Percentiles rank a stretch among this genome's conserved stretches.
Evolutionary conservation across 2,888 invertebrate genomes (phyloP).

Genomic region (Drosophila meridiana): DNA sequence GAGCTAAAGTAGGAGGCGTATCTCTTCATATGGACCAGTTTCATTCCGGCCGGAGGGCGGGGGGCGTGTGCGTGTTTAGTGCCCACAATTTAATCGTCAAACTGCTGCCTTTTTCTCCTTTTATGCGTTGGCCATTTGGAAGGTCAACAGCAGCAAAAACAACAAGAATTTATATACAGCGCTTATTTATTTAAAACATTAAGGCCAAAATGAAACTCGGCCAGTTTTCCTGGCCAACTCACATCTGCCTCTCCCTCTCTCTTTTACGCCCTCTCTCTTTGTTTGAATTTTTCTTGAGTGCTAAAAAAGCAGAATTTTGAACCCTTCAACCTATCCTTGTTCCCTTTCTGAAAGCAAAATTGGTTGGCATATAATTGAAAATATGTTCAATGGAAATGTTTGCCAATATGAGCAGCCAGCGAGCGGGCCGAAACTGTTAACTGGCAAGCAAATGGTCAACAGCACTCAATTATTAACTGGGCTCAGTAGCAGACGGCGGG

Average conservation of each 20-base stretch:
- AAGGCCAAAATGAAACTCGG: constrained; percentile 23
- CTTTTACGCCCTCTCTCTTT: not conserved
- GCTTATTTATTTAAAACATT: constrained; percentile 53
- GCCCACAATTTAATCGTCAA: constrained; percentile 49
- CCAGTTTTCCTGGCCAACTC: constrained; percentile 2
- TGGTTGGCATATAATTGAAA: constrained; percentile 67
- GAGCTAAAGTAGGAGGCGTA: constrained; percentile 20
- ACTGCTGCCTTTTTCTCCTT: constrained; percentile 16
- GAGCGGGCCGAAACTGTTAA: constrained; percentile 16
- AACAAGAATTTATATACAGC: constrained; percentile 26
- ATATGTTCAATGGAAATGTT: constrained; percentile 64
- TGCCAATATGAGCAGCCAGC: constrained; percentile 30
- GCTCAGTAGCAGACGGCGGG: not conserved
- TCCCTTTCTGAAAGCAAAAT: constrained; percentile 45
- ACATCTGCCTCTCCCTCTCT: not conserved
- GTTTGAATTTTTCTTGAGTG: not conserved
- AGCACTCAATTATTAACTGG: constrained; percentile 66
- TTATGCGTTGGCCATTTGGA: constrained; percentile 24
- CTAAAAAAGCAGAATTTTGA: constrained; percentile 9
- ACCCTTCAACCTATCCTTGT: constrained; percentile 19
- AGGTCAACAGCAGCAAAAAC: constrained; percentile 13
- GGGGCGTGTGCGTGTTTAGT: constrained; percentile 48
- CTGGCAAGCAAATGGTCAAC: constrained; percentile 48
- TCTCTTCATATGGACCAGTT: constrained; percentile 11
- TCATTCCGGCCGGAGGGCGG: not conserved